These are phyloP conservation scores for Drepana arcuata DNA, from an alignment of 1,140 invertebrate species.

Conservation along the genomic window DNA sequence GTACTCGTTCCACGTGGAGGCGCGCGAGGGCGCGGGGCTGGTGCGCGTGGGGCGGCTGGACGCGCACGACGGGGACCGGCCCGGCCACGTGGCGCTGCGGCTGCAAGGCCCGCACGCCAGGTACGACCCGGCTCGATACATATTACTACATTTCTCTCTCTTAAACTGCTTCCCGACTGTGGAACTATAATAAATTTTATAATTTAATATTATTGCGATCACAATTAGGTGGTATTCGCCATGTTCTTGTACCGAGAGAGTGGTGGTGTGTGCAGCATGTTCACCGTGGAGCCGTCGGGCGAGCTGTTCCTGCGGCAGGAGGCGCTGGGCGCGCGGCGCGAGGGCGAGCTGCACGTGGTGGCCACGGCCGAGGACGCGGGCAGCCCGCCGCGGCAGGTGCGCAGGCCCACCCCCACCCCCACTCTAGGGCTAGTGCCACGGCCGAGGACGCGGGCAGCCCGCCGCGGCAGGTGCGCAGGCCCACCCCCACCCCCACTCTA, in stretches of 20 bases:
- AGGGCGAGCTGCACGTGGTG: constrained; percentile 78
- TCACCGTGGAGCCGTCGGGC: constrained; percentile 69
- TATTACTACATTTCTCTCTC: too few species aligned
- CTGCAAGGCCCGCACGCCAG: constrained; percentile 80
- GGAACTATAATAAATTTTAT: too few species aligned
- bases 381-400: constrained; percentile 78
- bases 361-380: constrained; percentile 87
- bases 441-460: constrained; percentile 86
- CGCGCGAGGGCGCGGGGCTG: constrained; percentile 25
- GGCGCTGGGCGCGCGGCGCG: constrained; percentile 62
- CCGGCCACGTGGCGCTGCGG: constrained; percentile 38
- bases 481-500: not conserved
- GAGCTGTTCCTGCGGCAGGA: constrained; percentile 68
- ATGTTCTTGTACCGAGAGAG: too few species aligned
- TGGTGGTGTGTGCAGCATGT: too few species aligned
- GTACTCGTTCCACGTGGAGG: constrained; percentile 85
- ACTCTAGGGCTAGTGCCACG: too few species aligned
- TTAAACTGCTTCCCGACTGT: too few species aligned
- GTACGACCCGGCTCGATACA: too few species aligned
- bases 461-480: constrained; percentile 73
- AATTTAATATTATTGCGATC: too few species aligned
- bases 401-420: not conserved
- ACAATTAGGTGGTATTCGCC: too few species aligned
- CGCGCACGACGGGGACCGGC: constrained; percentile 65
- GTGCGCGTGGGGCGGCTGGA: constrained; percentile 78